Conservation (phyloP, 2,797 vertebrate genomes). For the Myotis pilosus region DNA sequence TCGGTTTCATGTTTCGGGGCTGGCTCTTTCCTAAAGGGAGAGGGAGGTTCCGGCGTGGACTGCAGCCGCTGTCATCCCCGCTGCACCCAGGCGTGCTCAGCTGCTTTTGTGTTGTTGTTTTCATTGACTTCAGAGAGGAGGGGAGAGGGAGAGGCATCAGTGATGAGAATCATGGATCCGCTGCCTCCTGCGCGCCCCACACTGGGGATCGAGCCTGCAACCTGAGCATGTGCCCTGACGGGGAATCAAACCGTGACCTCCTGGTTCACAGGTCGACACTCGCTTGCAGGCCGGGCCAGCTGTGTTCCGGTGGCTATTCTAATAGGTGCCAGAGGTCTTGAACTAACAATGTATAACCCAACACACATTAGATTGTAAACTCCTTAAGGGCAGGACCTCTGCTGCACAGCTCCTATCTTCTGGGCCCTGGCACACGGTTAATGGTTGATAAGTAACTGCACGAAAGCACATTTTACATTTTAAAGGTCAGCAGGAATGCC, state of each 20-base stretch:
- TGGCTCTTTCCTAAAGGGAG: background rate
- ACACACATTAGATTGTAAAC: constrained; percentile 24
- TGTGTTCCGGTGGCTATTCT: background rate
- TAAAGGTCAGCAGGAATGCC: constrained; percentile 39
- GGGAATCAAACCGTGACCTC: too few species aligned
- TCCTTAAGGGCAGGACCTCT: constrained; percentile 39
- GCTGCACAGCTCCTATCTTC: background rate
- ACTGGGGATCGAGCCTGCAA: too few species aligned
- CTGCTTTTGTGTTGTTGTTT: too few species aligned
- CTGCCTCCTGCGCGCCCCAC: too few species aligned
- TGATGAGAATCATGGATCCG: too few species aligned
- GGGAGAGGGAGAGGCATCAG: too few species aligned
- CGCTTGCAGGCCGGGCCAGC: background rate
- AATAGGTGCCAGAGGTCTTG: background rate
- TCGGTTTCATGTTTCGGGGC: background rate
- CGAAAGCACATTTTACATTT: constrained; percentile 13
- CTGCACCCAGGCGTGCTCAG: background rate
- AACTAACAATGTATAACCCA: background rate
- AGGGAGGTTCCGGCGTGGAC: background rate
- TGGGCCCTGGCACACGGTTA: background rate
- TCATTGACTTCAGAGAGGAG: too few species aligned
- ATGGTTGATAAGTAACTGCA: constrained; percentile 50
- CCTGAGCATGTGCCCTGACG: too few species aligned
- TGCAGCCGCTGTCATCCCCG: background rate
- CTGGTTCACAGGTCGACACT: too few species aligned